Base-by-base conservation (phyloP, 2,888 invertebrate species). In the Epinotia demarniana region DNA sequence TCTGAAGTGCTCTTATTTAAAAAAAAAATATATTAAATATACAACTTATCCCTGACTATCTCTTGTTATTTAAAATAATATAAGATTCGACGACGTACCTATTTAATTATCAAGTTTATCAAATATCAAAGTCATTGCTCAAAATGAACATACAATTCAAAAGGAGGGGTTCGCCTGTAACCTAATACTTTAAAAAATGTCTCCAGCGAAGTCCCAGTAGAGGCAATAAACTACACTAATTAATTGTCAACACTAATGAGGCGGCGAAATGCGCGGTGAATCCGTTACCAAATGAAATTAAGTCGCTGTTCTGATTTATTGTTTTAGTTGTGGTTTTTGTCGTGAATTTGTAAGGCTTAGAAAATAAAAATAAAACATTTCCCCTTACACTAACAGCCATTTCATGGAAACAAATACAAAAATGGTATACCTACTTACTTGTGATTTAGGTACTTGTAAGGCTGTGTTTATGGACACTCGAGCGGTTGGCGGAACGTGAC, bases 201-300 rank as follows among this genome's bases (percentile, higher is more conserved):
- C 49, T 72, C 61, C 61, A n/a, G 39, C 27, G 23, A 49, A 63
- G 39, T 66, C 70, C 61, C 66, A 58, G 55, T 6, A 43, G 57
- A 23, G 57, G 70, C 46, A 23, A 75, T 72, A 75, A 75, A 67
- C 70, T 69, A 66, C 53, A 19, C 71, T 75, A 75, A 75, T 75
- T 72, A 75, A 72, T 75, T 75, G 75, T 75, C 75, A 67, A 46
- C 75, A 53, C 67, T 75, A 71, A 75, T 75, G 66, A 75, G 62
- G 66, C 55, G 0, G 11, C 61, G 18, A 66, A 75, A 75, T 72
- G 67, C 46, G 75, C 75, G 71, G 57, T 33, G 61, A 67, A 71
- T 71, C 57, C 61, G 46, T 71, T 71, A 43, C 46, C 18, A 60
- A 69, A 49, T 75, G 53, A 74, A 74, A 70, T 74, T 49, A 69